Percentiles rank a stretch among this genome's conserved stretches.
Evolutionary conservation across 2,113 vertebrate species (phyloP).

Genomic region (Apteryx mantelli): DNA sequence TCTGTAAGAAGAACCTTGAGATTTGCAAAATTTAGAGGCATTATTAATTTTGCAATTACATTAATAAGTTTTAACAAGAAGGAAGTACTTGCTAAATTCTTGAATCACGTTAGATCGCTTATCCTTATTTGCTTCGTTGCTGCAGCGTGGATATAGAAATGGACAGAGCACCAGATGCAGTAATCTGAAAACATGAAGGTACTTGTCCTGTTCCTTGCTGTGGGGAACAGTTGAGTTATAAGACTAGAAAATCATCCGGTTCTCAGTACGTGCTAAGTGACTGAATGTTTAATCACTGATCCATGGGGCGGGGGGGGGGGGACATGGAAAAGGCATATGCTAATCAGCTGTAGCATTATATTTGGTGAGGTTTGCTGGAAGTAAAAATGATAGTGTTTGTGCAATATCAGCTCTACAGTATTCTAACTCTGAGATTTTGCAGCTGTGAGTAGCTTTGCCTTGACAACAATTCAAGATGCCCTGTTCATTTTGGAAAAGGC

Average conservation of each 20-base stretch:
- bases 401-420: not conserved
- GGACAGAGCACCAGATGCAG: not conserved
- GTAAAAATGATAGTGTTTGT: not conserved
- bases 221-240: not conserved
- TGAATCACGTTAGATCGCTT: not conserved
- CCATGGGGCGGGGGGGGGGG: no score
- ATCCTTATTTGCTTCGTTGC: not conserved
- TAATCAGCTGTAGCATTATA: not conserved
- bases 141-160: not conserved
- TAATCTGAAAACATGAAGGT: not conserved
- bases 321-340: not conserved
- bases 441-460: not conserved
- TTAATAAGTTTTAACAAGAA: not conserved
- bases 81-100: not conserved
- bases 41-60: not conserved
- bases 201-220: not conserved
- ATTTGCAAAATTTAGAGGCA: not conserved
- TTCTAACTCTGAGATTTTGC: not conserved
- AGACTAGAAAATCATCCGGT: not conserved
- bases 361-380: not conserved
- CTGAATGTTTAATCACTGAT: not conserved
- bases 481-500: conserved; percentile 5
- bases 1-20: not conserved
- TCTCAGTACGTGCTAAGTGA: not conserved
- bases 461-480: not conserved